Evolutionary conservation across 2,113 vertebrate genomes (phyloP).

Genomic region (Anguilla japonica): DNA sequence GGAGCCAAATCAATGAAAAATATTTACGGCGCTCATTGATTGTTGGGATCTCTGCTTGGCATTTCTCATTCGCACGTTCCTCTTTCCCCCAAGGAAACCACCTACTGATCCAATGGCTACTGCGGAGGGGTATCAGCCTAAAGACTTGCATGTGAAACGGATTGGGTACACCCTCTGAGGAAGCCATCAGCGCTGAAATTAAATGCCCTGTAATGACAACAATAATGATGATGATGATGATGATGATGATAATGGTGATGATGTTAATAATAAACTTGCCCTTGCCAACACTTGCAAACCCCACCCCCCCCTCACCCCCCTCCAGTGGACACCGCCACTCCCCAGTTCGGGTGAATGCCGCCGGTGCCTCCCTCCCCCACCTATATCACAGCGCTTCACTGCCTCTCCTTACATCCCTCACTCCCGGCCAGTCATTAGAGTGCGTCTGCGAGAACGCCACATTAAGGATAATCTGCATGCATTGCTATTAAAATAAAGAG

Average conservation of each 20-base stretch:
- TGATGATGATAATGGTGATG: neutral
- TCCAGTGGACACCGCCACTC: neutral
- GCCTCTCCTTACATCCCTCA: neutral
- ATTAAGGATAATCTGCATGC: conserved; percentile 31
- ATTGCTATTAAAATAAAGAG: conserved; percentile 33
- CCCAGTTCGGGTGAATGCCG: neutral
- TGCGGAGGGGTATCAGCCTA: neutral
- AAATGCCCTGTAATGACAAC: neutral
- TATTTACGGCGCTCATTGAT: too few relatives aligned
- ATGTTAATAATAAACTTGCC: neutral
- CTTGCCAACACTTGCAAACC: neutral
- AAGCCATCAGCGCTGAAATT: neutral
- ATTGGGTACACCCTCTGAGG: neutral
- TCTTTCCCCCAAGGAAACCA: neutral
- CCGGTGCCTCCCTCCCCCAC: neutral
- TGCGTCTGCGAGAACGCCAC: conserved; percentile 10
- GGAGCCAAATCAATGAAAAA: too few relatives aligned
- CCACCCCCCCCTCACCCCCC: neutral
- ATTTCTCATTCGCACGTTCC: neutral
- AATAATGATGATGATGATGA: neutral
- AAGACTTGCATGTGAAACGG: neutral
- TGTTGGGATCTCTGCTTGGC: too few relatives aligned
- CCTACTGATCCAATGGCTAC: neutral
- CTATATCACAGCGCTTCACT: neutral
- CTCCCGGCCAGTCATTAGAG: conserved; percentile 19